phyloP scores from a whole-genome alignment of 2,888 invertebrate genomes.

The Lasius platythorax region DNA sequence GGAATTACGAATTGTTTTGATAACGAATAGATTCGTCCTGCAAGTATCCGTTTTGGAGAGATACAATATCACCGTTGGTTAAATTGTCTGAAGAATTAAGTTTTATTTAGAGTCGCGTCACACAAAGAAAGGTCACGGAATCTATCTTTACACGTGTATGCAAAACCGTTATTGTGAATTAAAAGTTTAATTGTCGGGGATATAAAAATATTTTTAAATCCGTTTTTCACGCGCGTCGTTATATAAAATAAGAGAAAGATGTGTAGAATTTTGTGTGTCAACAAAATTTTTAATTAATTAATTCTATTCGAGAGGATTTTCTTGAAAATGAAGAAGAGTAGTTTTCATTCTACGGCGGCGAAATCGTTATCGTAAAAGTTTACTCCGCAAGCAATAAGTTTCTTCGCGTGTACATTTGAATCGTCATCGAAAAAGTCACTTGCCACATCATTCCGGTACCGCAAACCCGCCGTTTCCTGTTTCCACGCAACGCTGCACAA shows the following conservation, averaged over 20 bases:
- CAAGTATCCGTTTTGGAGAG: conserved; percentile 46
- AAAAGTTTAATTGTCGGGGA: background rate
- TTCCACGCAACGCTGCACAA: background rate
- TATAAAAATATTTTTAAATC: background rate
- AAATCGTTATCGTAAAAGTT: conserved; percentile 13
- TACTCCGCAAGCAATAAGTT: conserved; percentile 1
- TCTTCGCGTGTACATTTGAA: background rate
- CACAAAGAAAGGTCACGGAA: background rate
- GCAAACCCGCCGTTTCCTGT: conserved; percentile 5
- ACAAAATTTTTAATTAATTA: conserved; percentile 36
- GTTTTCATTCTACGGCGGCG: background rate
- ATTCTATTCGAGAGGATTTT: background rate
- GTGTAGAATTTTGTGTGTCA: background rate
- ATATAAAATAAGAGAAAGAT: background rate
- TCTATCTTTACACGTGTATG: background rate
- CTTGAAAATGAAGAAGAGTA: background rate
- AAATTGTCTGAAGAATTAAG: conserved; percentile 23
- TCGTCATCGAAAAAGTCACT: background rate
- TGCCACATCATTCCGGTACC: conserved; percentile 1
- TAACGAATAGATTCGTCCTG: conserved; percentile 50
- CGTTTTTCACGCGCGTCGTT: background rate
- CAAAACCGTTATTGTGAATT: background rate
- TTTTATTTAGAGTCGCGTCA: conserved; percentile 37
- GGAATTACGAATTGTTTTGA: conserved; percentile 57
- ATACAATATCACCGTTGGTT: conserved; percentile 28